Percentiles rank a stretch among this genome's conserved stretches.
Evolutionary conservation across 1,140 invertebrate genomes (phyloP).

Genomic region (Drosophila pruinosa): DNA sequence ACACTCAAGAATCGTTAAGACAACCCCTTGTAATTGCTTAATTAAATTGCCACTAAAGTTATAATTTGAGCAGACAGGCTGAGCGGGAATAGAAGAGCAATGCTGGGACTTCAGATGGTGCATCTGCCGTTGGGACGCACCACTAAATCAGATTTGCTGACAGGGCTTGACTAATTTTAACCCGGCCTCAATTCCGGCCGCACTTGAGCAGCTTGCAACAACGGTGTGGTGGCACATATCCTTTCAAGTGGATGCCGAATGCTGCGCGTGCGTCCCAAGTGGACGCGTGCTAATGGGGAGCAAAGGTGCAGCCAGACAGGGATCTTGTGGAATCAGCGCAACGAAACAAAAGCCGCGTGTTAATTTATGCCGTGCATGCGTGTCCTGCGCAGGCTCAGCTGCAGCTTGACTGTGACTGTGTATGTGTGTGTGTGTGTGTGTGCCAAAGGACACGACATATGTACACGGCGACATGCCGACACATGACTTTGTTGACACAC

Average conservation of each 20-base stretch:
- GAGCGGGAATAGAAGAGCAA: neutral
- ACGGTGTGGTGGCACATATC: conserved; percentile 16
- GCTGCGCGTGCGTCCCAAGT: conserved; percentile 63
- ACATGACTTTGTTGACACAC: conserved; percentile 78
- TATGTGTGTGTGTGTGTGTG: too few relatives aligned
- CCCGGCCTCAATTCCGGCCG: conserved; percentile 41
- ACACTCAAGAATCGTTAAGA: conserved; percentile 20
- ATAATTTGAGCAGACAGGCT: conserved; percentile 54
- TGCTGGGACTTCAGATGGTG: conserved; percentile 11
- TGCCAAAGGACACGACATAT: conserved; percentile 74
- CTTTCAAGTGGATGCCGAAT: conserved; percentile 65
- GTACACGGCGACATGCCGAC: conserved; percentile 65
- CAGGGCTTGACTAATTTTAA: conserved; percentile 79
- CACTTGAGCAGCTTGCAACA: conserved; percentile 51
- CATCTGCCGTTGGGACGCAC: conserved; percentile 51
- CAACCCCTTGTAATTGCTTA: conserved; percentile 76
- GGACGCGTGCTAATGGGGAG: conserved; percentile 78
- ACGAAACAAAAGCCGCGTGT: conserved; percentile 21
- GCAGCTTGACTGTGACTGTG: conserved; percentile 45
- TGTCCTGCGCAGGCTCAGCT: conserved; percentile 67
- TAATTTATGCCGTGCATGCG: conserved; percentile 67
- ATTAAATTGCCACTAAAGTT: conserved; percentile 79
- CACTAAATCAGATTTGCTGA: conserved; percentile 81
- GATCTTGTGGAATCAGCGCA: conserved; percentile 53
- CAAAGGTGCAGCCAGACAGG: conserved; percentile 65